Conservation (phyloP, 2,888 invertebrate species). For the Agrypnus murinus region DNA sequence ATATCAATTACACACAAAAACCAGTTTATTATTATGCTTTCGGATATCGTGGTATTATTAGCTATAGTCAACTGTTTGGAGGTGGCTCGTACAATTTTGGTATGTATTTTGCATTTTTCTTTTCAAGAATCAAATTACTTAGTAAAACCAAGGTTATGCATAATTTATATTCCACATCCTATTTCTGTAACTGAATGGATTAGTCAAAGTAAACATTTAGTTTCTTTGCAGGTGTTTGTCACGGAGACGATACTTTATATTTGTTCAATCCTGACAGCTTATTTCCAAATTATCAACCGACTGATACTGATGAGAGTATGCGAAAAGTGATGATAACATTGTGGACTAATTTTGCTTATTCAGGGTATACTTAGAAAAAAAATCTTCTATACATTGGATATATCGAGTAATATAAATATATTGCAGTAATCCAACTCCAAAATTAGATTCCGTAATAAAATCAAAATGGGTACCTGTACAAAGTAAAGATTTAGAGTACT, state of each 20-base stretch:
- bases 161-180: neutral
- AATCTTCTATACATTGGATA: neutral
- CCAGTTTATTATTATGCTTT: conserved; percentile 82
- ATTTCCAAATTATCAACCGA: conserved; percentile 73
- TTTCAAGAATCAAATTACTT: neutral
- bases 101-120: conserved; percentile 57
- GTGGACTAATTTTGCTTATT: conserved; percentile 86
- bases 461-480: conserved; percentile 77
- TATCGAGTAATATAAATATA: neutral
- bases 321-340: conserved; percentile 77
- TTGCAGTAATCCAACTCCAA: conserved; percentile 80
- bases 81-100: conserved; percentile 78
- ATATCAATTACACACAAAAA: conserved; percentile 72
- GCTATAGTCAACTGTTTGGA: conserved; percentile 83
- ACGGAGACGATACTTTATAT: conserved; percentile 89
- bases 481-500: conserved; percentile 74
- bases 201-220: neutral
- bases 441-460: conserved; percentile 67
- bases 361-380: conserved; percentile 73
- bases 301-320: conserved; percentile 75
- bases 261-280: conserved; percentile 79
- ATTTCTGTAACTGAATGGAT: neutral
- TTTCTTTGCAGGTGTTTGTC: conserved; percentile 78
- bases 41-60: conserved; percentile 78
- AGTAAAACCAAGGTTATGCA: too few species aligned